phyloP scores from a whole-genome alignment of 2,113 vertebrate species.

The Numida meleagris region DNA sequence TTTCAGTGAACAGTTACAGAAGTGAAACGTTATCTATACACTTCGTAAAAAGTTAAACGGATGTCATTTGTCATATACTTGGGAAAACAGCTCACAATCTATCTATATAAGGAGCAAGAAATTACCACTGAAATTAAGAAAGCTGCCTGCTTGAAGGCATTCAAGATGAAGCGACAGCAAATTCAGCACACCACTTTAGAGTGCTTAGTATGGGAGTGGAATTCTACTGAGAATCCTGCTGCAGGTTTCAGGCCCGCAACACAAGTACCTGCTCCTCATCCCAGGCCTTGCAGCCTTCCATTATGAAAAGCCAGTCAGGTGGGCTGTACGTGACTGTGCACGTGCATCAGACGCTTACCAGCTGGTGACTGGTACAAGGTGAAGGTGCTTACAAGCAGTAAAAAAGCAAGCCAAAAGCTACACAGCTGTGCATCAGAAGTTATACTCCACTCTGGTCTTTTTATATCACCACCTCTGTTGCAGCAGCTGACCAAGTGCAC shows the following conservation, averaged over 20 bases:
- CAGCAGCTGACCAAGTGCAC: background rate
- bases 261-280: background rate
- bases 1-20: background rate
- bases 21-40: background rate
- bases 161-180: background rate
- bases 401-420: background rate
- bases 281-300: background rate
- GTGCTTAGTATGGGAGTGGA: background rate
- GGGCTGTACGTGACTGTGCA: background rate
- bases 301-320: background rate
- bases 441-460: background rate
- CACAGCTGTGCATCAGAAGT: background rate
- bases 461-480: fast-evolving
- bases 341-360: background rate
- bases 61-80: background rate
- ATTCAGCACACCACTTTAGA: background rate
- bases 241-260: background rate
- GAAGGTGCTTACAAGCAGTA: background rate
- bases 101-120: background rate
- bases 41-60: background rate
- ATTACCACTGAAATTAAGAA: background rate
- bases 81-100: background rate
- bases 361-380: background rate
- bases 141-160: background rate
- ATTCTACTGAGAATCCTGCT: background rate